These are phyloP conservation scores for Clarias gariepinus DNA, from an alignment of 2,113 vertebrate genomes.

Conservation along the genomic window DNA sequence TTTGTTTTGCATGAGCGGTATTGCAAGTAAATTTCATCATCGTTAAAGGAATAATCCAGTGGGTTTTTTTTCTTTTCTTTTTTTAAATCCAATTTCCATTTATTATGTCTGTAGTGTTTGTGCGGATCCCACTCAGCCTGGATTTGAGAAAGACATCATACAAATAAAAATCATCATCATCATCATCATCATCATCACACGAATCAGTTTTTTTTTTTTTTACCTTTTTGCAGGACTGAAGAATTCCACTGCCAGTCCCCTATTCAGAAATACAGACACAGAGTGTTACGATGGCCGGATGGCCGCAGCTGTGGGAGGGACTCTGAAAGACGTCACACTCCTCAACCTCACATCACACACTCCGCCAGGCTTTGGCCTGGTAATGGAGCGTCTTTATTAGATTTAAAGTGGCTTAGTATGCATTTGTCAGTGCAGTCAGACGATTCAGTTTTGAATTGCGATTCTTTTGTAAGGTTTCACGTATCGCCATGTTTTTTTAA, in stretches of 20 bases:
- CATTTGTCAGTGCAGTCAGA: neutral
- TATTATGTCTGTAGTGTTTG: neutral
- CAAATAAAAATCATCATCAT: too few species aligned
- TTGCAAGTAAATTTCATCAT: neutral
- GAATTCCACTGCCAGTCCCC: conserved; percentile 61
- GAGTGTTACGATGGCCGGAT: conserved; percentile 53
- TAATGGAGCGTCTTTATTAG: neutral
- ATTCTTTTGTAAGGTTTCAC: too few species aligned
- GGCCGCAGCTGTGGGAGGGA: conserved; percentile 30
- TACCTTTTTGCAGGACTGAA: conserved; percentile 58
- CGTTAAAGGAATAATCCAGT: neutral
- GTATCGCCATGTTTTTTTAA: too few species aligned
- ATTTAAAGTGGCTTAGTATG: neutral
- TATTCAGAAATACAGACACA: conserved; percentile 62
- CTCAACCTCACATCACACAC: neutral
- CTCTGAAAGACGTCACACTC: neutral
- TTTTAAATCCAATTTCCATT: neutral
- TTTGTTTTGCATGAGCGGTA: too few species aligned
- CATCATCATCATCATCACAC: conserved; percentile 28
- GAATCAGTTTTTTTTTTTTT: conserved; percentile 36
- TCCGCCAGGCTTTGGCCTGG: neutral
- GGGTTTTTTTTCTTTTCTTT: neutral
- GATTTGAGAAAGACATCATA: neutral
- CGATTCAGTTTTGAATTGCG: too few species aligned
- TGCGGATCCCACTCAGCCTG: neutral